Conservation (phyloP, 2,888 invertebrate genomes). For the Xestoiulus laeticollis region DNA sequence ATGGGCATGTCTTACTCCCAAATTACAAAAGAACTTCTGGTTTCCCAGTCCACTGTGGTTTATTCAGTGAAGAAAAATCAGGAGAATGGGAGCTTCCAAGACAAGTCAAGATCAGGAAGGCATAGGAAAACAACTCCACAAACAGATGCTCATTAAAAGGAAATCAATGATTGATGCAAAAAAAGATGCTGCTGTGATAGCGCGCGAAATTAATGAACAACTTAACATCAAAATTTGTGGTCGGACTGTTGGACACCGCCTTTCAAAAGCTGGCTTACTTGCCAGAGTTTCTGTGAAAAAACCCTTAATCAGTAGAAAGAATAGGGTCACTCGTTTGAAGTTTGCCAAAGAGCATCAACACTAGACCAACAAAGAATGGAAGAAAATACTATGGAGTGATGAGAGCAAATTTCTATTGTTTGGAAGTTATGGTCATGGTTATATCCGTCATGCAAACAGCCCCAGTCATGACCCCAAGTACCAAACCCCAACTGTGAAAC, state of each 20-base stretch:
- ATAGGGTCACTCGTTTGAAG: not conserved
- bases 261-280: not conserved
- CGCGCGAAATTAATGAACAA: not conserved
- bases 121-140: not conserved
- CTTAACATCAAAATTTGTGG: not conserved
- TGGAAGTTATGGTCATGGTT: not conserved
- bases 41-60: not conserved
- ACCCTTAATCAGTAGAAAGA: not conserved
- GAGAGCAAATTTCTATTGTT: conserved; percentile 3
- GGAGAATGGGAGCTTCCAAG: not conserved
- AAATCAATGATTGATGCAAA: not conserved
- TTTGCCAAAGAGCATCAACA: conserved; percentile 31
- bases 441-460: not conserved
- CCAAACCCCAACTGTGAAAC: not conserved
- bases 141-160: not conserved
- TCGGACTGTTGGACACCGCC: not conserved
- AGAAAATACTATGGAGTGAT: conserved; percentile 13
- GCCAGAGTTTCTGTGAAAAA: not conserved
- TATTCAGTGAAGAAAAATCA: not conserved
- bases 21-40: not conserved
- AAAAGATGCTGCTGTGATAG: not conserved
- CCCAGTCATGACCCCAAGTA: not conserved
- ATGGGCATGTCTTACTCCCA: not conserved
- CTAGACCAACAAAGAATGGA: conserved; percentile 30
- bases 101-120: conserved; percentile 18